Evolutionary conservation across 2,113 vertebrate species (phyloP), one percentile per base, ranked within the genome.

Genomic region (Indicator indicator): DNA sequence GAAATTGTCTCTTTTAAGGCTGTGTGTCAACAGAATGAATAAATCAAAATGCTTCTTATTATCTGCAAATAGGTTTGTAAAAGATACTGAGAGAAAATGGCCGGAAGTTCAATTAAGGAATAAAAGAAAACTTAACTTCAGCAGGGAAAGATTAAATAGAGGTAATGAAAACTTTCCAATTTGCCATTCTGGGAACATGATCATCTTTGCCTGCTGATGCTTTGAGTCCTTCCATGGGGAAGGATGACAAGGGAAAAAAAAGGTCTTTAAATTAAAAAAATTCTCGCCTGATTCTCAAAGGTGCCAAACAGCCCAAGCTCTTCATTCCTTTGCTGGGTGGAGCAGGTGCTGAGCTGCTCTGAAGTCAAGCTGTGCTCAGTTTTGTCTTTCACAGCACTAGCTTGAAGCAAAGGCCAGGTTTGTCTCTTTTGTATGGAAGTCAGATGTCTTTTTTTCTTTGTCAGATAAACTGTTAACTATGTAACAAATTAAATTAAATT

Each of bases 181-280:
- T 94, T 96, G 60, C 92, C 88, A 33, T 95, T 94, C 94, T 46
- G 76, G 76, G 90, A 86, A 5, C 69, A 4, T 55, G 79, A 86
- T 94, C 62, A 64, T 91, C 93, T 96, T 90, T 74, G 88, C 95
- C 87, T 88, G 90, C 64, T 28, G 42, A 60, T 81, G 88, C 95
- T 96, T 96, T 96, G 94, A 96, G 89, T 82, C 89, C 76, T 96
- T 95, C 91, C 0, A 38, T 95, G 86, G 76, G 90, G 88, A 86
- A 95, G 90, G 94, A 95, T 94, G 94, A 86, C 80, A 95, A 76
- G 96, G 96, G 92, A 65, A 36, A 86, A 59, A 73, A 84, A 83
- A 93, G 83, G 83, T 86, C 94, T 96, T 96, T 96, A 96, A 96
- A 96, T 96, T 96, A 96, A 95, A 96, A 96, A 64, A 96, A 64